Base-by-base conservation (phyloP, 35 echinoderm and acorn worm genomes). In the Eucidaris tribuloides region DNA sequence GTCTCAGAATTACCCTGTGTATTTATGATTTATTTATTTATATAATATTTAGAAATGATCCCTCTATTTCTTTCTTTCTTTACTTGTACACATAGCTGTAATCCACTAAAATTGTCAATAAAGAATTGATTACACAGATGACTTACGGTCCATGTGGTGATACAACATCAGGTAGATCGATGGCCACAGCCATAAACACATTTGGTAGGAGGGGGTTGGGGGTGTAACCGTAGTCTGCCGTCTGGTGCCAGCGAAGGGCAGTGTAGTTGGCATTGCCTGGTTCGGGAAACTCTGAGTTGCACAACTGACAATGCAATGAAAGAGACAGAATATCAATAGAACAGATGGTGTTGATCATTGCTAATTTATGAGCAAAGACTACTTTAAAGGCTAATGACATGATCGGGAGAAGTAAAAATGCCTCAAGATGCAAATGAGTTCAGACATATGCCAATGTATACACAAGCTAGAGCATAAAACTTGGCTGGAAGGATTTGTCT, bases 111-210 rank as follows among this genome's bases (percentile, higher is more conserved):
- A 28, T 37, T 9, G 4, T 17, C 49, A 62, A 24, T n/a, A n/a
- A n/a, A n/a, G n/a, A n/a, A n/a, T n/a, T n/a, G n/a, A n/a, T n/a
- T n/a, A n/a, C 32, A n/a, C 17, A 30, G 19, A 7, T 71, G n/a
- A 90, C 96, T 93, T 99, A 99, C 96, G 96, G 91, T 74, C 48
- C n/a, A 19, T 78, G 83, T 0, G 90, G 81, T 27, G 96, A 99
- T 22, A 28, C 25, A 6, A 84, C 57, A 82, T 99, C 96, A 23
- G 82, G 82, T 24, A 99, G 80, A 50, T 99, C 96, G 7, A 99
- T 32, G 18, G 90, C 72, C 5, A 93, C 91, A 13, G 90, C 87
- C 95, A 98, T 98, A 62, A 98, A 98, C 7, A 90, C 86, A 80
- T 87, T 91, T 5, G 77, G 48, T 79, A 98, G 81, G 17, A 65